Evolutionary conservation across 2,888 invertebrate species (phyloP).

Genomic region (Argyra leucocephala): DNA sequence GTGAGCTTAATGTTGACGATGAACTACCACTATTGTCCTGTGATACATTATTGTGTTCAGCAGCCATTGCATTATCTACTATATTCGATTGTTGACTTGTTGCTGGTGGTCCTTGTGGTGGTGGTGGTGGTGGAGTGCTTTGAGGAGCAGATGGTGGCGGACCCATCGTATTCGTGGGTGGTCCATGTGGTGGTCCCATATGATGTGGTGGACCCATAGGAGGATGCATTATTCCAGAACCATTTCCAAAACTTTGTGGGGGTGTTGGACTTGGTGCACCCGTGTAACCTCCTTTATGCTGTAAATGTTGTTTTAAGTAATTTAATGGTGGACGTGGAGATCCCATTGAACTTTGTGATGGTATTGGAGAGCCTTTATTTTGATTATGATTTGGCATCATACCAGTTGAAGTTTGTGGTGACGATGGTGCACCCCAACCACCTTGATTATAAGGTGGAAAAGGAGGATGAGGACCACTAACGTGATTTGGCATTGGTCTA

Average conservation of each 20-base stretch:
- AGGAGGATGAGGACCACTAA: conserved; percentile 41
- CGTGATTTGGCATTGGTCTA: conserved; percentile 50
- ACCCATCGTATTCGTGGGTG: conserved; percentile 52
- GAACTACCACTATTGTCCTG: conserved; percentile 54
- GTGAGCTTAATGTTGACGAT: conserved; percentile 41
- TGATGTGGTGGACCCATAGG: conserved; percentile 52
- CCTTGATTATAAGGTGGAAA: conserved; percentile 42
- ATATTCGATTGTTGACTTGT: conserved; percentile 11
- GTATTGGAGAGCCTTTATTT: conserved; percentile 41
- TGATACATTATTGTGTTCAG: conserved; percentile 42
- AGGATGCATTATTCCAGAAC: conserved; percentile 46
- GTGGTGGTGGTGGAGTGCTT: conserved; percentile 34
- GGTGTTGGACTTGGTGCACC: conserved; percentile 49
- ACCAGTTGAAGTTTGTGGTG: conserved; percentile 35
- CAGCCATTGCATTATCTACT: conserved; percentile 36
- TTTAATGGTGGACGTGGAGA: conserved; percentile 50
- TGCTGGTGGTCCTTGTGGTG: conserved; percentile 28
- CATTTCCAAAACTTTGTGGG: conserved; percentile 48
- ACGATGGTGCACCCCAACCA: conserved; percentile 37
- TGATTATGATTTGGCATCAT: conserved; percentile 43
- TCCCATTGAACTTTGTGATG: conserved; percentile 44
- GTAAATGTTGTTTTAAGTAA: conserved; percentile 60
- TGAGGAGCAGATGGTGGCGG: conserved; percentile 50
- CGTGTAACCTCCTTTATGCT: conserved; percentile 59
- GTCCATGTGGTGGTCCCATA: conserved; percentile 51